Evolutionary conservation across 2,888 invertebrate species (phyloP), one percentile per base, ranked within the genome.

Genomic region (Elegia similella): DNA sequence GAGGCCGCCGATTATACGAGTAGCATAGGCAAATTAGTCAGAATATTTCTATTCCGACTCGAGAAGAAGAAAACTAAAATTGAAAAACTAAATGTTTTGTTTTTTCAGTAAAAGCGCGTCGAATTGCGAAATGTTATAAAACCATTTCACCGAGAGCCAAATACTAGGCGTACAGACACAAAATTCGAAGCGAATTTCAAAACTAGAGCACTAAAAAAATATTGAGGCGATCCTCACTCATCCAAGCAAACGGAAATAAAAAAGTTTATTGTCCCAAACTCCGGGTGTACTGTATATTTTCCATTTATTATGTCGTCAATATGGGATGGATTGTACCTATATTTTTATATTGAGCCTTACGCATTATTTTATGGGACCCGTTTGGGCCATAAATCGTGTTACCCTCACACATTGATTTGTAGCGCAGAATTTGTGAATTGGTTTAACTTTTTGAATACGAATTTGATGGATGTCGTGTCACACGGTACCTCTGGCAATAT

Each of bases 281-380:
- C 42, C 17, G 53, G 42, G 48, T 59, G 58, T 61, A 55, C 58
- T 58, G 59, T 57, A 58, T 58, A 59, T 60, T 60, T 59, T 60
- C 55, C 58, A 60, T 61, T 61, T 61, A 61, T 63, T 61, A 58
- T 63, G 61, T 60, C 63, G 58, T 63, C 63, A 61, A 63, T 62
- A 63, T 63, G 59, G 59, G 59, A 62, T 57, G 50, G 59, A 62
- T 61, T 62, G 64, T 55, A 57, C 55, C 54, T 60, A 55, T 43
- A 55, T 62, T 63, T 64, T 64, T 62, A 64, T 59, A 60, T 56
- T 58, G 55, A 60, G 58, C 48, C 62, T 59, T 64, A 57, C 59
- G 59, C 58, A 61, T 64, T 64, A 62, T 64, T 62, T 64, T 64
- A 64, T 64, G 54, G 52, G 57, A 34, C 58, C 59, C 61, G 55